Conservation (phyloP, 1,140 invertebrate genomes). For the Propsilocerus akamusi region DNA sequence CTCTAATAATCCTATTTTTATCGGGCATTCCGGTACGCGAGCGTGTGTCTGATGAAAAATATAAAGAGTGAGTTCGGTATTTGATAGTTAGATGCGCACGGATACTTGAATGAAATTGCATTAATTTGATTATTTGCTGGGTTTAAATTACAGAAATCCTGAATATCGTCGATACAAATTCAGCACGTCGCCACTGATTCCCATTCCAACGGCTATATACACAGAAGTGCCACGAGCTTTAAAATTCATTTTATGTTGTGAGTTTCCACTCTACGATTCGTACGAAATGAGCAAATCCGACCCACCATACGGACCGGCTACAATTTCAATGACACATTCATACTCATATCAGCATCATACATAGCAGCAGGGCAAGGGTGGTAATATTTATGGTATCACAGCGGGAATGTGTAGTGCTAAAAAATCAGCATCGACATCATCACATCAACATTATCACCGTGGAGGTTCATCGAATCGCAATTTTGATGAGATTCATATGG, state of each 20-base stretch:
- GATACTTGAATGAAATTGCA: background rate
- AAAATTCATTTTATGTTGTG: constrained; percentile 69
- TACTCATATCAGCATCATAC: constrained; percentile 44
- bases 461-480: background rate
- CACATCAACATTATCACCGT: background rate
- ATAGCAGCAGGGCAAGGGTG: constrained; percentile 15
- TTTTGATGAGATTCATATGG: background rate
- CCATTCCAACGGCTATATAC: constrained; percentile 67
- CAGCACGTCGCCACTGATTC: constrained; percentile 71
- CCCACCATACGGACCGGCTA: constrained; percentile 45
- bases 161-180: constrained; percentile 73
- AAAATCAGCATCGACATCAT: background rate
- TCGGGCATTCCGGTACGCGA: constrained; percentile 74
- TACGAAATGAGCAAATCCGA: constrained; percentile 42
- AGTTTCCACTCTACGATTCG: constrained; percentile 70
- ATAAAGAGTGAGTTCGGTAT: constrained; percentile 48
- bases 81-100: background rate
- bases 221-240: constrained; percentile 59
- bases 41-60: constrained; percentile 69
- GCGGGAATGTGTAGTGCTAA: background rate
- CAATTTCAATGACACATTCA: constrained; percentile 50
- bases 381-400: background rate
- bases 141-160: constrained; percentile 38
- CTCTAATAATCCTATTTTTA: constrained; percentile 71
- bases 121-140: background rate